These are phyloP conservation scores for Thamnophis sirtalis DNA, from an alignment of 2,113 vertebrate genomes.

Conservation along the genomic window DNA sequence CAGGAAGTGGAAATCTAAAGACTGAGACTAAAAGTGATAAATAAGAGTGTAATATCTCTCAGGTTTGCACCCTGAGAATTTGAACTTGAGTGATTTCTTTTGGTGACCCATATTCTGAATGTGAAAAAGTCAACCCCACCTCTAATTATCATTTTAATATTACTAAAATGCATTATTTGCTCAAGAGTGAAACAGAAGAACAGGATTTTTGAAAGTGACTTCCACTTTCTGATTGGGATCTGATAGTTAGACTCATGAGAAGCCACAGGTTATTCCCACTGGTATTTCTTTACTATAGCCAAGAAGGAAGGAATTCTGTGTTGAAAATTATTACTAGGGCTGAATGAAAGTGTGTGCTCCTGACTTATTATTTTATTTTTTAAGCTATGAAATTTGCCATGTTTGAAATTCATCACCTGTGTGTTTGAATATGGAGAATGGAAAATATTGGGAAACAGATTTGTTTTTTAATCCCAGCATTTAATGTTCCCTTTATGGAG, in stretches of 20 bases:
- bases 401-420: background rate
- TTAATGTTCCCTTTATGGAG: constrained; percentile 21
- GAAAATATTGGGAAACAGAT: background rate
- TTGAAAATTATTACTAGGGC: background rate
- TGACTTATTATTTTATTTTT: background rate
- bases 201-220: background rate
- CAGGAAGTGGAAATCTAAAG: background rate
- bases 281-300: background rate
- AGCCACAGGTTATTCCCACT: background rate
- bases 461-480: constrained; percentile 5
- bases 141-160: background rate
- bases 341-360: background rate
- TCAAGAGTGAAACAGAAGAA: background rate
- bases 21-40: background rate
- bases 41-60: background rate
- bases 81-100: background rate
- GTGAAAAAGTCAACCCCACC: background rate
- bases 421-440: background rate
- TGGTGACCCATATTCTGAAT: background rate
- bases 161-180: background rate
- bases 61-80: background rate
- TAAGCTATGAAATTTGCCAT: background rate
- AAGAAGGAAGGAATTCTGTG: background rate
- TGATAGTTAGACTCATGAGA: background rate
- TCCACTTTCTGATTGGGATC: background rate